These are phyloP conservation scores for Standfussiana lucernea DNA, from an alignment of 2,888 invertebrate species.

Conservation along the genomic window DNA sequence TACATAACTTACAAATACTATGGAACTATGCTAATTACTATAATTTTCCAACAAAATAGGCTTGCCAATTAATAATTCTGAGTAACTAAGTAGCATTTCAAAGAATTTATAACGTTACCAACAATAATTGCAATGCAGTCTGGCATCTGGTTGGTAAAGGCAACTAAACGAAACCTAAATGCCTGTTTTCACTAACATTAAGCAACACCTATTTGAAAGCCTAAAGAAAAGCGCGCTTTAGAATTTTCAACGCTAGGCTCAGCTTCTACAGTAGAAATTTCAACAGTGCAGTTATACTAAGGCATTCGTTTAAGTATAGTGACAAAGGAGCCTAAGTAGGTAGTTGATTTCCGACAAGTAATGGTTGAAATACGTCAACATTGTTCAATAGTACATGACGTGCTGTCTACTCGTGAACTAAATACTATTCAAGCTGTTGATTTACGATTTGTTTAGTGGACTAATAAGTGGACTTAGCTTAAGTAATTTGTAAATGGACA, in stretches of 20 bases:
- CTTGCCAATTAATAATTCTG: conserved; percentile 56
- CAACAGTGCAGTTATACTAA: not conserved
- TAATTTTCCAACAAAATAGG: conserved; percentile 36
- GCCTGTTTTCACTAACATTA: not conserved
- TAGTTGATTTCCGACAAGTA: conserved; percentile 68
- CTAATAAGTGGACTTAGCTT: conserved; percentile 54
- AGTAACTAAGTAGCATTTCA: conserved; percentile 51
- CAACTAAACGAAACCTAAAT: conserved; percentile 64
- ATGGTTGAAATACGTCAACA: conserved; percentile 63
- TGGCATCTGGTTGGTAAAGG: conserved; percentile 72
- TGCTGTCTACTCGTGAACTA: conserved; percentile 66
- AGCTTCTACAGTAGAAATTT: not conserved
- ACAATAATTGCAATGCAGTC: conserved; percentile 71
- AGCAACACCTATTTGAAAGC: not conserved
- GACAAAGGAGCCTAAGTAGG: not conserved
- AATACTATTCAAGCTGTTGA: conserved; percentile 67
- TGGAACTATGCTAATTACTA: conserved; percentile 47
- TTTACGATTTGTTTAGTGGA: conserved; percentile 66
- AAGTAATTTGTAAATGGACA: conserved; percentile 52
- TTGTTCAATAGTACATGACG: conserved; percentile 66
- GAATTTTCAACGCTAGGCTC: not conserved
- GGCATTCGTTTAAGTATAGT: not conserved
- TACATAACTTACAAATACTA: conserved; percentile 17
- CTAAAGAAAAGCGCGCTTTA: not conserved
- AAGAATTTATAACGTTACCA: conserved; percentile 52